Evolutionary conservation across 2,888 invertebrate genomes (phyloP).

Genomic region (Conchocele bisecta): DNA sequence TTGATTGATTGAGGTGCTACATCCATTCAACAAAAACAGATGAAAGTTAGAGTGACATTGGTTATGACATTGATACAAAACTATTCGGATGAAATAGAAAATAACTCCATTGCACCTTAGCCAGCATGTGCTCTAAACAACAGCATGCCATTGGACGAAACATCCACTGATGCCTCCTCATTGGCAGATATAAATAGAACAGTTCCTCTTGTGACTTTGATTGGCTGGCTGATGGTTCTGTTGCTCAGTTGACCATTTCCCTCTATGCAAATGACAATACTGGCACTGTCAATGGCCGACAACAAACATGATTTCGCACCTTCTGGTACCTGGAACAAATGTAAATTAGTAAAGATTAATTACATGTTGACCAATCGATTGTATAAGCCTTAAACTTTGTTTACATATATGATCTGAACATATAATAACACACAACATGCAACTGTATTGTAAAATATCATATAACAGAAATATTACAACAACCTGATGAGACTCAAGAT

Average conservation of each 20-base stretch:
- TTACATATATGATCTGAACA: too few relatives aligned
- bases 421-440: too few relatives aligned
- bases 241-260: slow-evolving; percentile 86
- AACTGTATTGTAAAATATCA: too few relatives aligned
- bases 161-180: slow-evolving; percentile 83
- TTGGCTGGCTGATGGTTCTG: slow-evolving; percentile 56
- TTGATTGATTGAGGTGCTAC: too few relatives aligned
- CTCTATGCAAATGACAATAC: slow-evolving; percentile 89
- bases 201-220: slow-evolving; percentile 85
- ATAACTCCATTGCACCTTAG: too few relatives aligned
- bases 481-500: too few relatives aligned
- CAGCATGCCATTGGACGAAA: slow-evolving; percentile 82
- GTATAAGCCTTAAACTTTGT: too few relatives aligned
- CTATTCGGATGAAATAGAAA: too few relatives aligned
- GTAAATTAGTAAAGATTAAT: neutral
- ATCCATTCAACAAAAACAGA: too few relatives aligned
- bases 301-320: slow-evolving; percentile 85
- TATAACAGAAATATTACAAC: neutral
- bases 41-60: too few relatives aligned
- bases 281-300: slow-evolving; percentile 88
- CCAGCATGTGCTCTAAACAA: slow-evolving; percentile 86
- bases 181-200: slow-evolving; percentile 87
- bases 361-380: too few relatives aligned
- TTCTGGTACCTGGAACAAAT: slow-evolving; percentile 49
- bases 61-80: too few relatives aligned